A percentile compares a stretch with the other conserved stretches of the same genome.
Evolutionary conservation across 2,113 vertebrate species (phyloP).

Genomic region (Aphelocoma coerulescens): DNA sequence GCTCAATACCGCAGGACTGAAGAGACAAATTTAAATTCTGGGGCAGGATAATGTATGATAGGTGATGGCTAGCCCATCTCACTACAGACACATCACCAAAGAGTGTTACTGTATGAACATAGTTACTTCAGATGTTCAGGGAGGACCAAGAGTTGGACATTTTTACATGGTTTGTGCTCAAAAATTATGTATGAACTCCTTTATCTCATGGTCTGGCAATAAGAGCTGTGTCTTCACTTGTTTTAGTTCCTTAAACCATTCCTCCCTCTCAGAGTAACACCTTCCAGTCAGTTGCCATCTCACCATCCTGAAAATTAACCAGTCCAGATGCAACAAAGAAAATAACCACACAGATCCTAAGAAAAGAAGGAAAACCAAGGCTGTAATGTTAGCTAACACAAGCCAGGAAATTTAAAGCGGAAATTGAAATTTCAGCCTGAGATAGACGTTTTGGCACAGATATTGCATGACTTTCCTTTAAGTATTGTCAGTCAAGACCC

Average conservation of each 20-base stretch:
- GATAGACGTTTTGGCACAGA: conserved; percentile 48
- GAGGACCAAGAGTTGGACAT: neutral
- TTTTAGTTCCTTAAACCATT: neutral
- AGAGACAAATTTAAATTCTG: neutral
- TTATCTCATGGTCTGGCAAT: neutral
- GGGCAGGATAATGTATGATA: neutral
- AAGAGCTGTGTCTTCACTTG: neutral
- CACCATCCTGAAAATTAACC: neutral
- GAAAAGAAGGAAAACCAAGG: neutral
- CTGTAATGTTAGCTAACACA: neutral
- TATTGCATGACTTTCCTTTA: conserved; percentile 6
- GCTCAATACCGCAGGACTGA: neutral
- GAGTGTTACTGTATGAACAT: accelerated
- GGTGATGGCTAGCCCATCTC: neutral
- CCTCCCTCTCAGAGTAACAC: neutral
- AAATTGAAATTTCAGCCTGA: conserved; percentile 26
- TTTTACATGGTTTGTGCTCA: neutral
- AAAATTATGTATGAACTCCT: neutral
- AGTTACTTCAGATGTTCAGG: neutral
- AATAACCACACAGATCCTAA: neutral
- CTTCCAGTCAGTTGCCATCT: neutral
- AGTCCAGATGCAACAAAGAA: conserved; percentile 37
- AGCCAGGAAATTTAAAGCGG: conserved; percentile 14
- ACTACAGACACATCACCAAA: neutral
- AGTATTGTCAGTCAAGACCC: conserved; percentile 55